Evolutionary conservation across 2,888 invertebrate species (phyloP), one percentile per base, ranked within the genome.

Genomic region (Torymus texanus): DNA sequence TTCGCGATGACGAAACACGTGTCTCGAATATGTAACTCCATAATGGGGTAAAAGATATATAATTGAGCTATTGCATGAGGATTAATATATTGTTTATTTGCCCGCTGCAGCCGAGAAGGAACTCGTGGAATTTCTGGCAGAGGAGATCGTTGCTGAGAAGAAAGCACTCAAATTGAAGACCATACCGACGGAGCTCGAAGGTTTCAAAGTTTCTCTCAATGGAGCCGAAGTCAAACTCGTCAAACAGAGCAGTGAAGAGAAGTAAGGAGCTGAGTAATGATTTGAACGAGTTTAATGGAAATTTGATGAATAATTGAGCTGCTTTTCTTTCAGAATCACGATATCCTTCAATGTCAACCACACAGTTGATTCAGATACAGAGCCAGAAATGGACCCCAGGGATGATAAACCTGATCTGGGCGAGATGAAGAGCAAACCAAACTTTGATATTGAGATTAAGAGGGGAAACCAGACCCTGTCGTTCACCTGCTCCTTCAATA

Each of bases 341-440:
- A 93, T 98, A 63, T 94, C 93, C 76, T 96, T 98, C 90, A 98
- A 98, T 89, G 95, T 99, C 0, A 99, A 98, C 90, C 97, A 98
- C 90, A 96, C 97, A 0, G 98, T 98, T 0, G 97, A 98, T 88
- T 92, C 96, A 0, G 94, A 94, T 1, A 87, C 93, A 4, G 95
- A 94, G 67, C 93, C 94, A 1, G 94, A 94, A 78, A 83, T 93
- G 2, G 93, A 94, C 83, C 91, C 92, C 1, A 90, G 90, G 81
- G 90, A 91, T 8, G 95, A 96, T 75, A 95, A 96, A 90, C 93
- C 94, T 63, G 95, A 96, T 84, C 91, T 95, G 82, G 93, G 94
- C 0, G 96, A 97, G 90, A 95, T 98, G 94, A 94, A 95, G 82
- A 97, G 98, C 67, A 95, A 95, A 89, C 99, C 99, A 0, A 94